Base-by-base conservation (phyloP, 2,888 invertebrate species). In the Epirrhoe alternata region DNA sequence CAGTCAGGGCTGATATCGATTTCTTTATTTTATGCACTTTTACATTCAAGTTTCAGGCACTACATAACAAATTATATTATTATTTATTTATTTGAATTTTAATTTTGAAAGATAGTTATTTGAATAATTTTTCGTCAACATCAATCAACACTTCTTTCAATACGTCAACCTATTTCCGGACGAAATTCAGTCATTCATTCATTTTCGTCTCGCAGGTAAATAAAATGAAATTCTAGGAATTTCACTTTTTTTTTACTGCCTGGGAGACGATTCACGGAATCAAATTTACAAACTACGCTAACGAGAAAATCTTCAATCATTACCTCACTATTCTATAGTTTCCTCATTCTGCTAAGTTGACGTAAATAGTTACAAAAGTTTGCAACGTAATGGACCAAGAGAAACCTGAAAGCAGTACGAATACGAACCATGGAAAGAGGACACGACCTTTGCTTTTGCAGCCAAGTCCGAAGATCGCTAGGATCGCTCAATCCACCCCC, bases 361-460 rank as follows among this genome's bases (percentile, higher is more conserved):
- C 24, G 31, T 24, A 49, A 63, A 56, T 62, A 47, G n/a, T 63
- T 38, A 47, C 38, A 42, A 10, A 58, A 61, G 30, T 52, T 55
- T 14, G 53, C 52, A 58, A 57, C 79, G 83, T 76, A 79, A 92
- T 92, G 92, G 92, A 93, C 84, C 89, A 86, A 83, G 90, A 90
- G 61, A 86, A 79, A 75, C 84, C 90, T 76, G 89, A 89, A 77
- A 84, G 82, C 76, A 88, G 86, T 81, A 77, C 86, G 64, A 89
- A 85, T 76, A 76, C 86, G 64, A 89, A 85, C 76, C 86, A 85
- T 74, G 92, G 91, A 81, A 93, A 92, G 82, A 87, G 92, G 83
- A 86, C 88, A 79, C 87, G 89, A 85, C 91, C 92, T 85, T 86
- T 90, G 83, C 82, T 92, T 74, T 74, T 90, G 54, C 90, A 88